Evolutionary conservation across 2,113 vertebrate species (phyloP), one percentile per base, ranked within the genome.

Genomic region (Anseranas semipalmata): DNA sequence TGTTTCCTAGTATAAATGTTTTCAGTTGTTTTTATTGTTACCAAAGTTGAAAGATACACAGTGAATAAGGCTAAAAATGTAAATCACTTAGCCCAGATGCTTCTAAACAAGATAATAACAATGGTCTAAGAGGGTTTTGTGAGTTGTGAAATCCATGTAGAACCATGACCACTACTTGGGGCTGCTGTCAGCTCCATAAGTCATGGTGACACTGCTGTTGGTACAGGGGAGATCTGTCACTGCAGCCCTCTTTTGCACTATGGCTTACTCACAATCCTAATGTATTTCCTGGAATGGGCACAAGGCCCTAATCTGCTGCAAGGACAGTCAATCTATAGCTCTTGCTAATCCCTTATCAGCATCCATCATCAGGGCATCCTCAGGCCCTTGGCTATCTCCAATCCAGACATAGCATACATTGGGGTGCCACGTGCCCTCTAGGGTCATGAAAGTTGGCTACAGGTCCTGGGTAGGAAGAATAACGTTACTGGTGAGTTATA

Each of bases 191-290:
- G 66, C 58, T 59, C 56, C 2, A 0, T 19, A 48, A 53, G 48
- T 73, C 59, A 37, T 4, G 0, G 18, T 25, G 71, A 21, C 0
- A 6, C 78, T 78, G 68, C 73, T 30, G 76, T 46, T 0, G 0
- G 30, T 24, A 25, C 25, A 65, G 12, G 37, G 79, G 52, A 92
- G 21, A 0, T 60, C 28, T 27, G 15, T 35, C 52, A 12, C 27
- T 56, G n/a, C 62, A 80, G 52, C n/a, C 19, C 18, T 25, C 25
- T 78, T 77, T 24, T 16, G 7, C 12, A 3, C 16, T 71, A 7
- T 0, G 37, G 58, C 76, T 88, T 65, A 25, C 25, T 56, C 27
- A 35, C 22, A 35, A 12, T 62, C 33, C 30, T 75, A 22, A 67
- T 20, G 6, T 27, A 53, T 92, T 75, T 85, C 70, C 66, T 83